A percentile compares a stretch with the other conserved stretches of the same genome.
phyloP scores from a whole-genome alignment of 2,888 invertebrate genomes.

The Ichneumoninae sp. region DNA sequence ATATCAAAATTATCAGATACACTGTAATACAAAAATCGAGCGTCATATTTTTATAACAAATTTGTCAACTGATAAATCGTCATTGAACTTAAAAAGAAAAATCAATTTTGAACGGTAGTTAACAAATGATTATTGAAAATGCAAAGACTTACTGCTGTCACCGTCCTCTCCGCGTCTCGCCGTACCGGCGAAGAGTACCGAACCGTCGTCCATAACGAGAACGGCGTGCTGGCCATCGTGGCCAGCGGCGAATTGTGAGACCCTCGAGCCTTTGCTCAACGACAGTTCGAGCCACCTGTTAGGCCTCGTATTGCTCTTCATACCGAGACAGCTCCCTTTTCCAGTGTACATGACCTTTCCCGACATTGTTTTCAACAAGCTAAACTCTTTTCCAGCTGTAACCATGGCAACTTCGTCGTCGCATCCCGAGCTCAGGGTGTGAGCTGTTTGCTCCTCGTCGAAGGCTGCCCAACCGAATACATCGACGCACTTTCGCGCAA shows the following conservation, averaged over 20 bases:
- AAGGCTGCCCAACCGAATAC: slow-evolving; percentile 90
- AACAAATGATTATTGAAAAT: background rate
- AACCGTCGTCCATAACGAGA: slow-evolving; percentile 96
- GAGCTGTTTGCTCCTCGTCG: slow-evolving; percentile 87
- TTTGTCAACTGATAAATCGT: background rate
- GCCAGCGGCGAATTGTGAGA: slow-evolving; percentile 93
- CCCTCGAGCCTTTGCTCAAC: slow-evolving; percentile 90
- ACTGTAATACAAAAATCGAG: background rate
- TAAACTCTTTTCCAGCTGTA: slow-evolving; percentile 95
- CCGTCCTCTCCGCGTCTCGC: slow-evolving; percentile 97
- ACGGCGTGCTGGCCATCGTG: slow-evolving; percentile 97
- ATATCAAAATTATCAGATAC: slow-evolving; percentile 3
- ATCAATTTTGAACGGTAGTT: background rate
- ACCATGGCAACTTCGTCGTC: slow-evolving; percentile 93
- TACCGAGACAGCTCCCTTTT: slow-evolving; percentile 93
- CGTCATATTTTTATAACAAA: background rate
- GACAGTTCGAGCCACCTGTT: slow-evolving; percentile 88
- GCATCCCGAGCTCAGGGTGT: slow-evolving; percentile 85
- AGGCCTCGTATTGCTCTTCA: slow-evolving; percentile 89
- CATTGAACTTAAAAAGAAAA: background rate
- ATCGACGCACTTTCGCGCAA: slow-evolving; percentile 92
- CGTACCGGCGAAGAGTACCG: slow-evolving; percentile 93
- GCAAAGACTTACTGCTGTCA: slow-evolving; percentile 87
- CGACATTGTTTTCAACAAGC: slow-evolving; percentile 91
- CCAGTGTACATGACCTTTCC: slow-evolving; percentile 96